phyloP scores from a whole-genome alignment of 2,113 vertebrate genomes.

The Microtus pennsylvanicus region DNA sequence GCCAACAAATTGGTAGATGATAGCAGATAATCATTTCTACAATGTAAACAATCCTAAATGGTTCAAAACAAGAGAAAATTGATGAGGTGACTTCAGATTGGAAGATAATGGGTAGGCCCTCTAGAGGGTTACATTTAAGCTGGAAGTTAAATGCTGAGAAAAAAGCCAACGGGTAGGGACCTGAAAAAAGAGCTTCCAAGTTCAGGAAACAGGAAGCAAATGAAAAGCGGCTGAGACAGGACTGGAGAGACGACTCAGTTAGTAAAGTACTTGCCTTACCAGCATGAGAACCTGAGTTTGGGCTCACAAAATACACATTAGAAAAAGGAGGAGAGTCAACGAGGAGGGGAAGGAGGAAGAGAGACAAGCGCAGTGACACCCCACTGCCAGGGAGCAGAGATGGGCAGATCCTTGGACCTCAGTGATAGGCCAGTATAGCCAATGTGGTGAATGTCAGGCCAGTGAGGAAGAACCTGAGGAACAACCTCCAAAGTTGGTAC shows the following conservation, averaged over 20 bases:
- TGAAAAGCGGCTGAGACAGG: neutral
- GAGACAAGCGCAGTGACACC: neutral
- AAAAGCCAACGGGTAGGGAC: neutral
- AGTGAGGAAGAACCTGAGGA: neutral
- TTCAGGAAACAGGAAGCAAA: neutral
- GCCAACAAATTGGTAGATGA: neutral
- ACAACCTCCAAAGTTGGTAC: neutral
- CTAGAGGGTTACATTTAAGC: neutral
- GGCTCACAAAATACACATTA: neutral
- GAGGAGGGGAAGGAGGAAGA: neutral
- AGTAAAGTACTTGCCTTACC: too few relatives aligned
- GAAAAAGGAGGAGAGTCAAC: neutral
- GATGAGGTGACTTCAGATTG: neutral
- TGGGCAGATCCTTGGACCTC: neutral
- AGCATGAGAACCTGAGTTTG: neutral
- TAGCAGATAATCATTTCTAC: neutral
- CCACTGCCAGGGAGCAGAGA: neutral
- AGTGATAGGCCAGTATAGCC: too few relatives aligned
- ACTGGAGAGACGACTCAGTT: neutral
- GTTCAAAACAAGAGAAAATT: neutral
- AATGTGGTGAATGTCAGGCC: neutral
- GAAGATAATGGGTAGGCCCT: neutral
- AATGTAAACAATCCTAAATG: neutral
- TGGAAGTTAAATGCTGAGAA: constrained; percentile 1
- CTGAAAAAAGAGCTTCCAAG: neutral